These are phyloP conservation scores for Psylliodes chrysocephalus DNA, from an alignment of 2,888 invertebrate species.

Conservation along the genomic window DNA sequence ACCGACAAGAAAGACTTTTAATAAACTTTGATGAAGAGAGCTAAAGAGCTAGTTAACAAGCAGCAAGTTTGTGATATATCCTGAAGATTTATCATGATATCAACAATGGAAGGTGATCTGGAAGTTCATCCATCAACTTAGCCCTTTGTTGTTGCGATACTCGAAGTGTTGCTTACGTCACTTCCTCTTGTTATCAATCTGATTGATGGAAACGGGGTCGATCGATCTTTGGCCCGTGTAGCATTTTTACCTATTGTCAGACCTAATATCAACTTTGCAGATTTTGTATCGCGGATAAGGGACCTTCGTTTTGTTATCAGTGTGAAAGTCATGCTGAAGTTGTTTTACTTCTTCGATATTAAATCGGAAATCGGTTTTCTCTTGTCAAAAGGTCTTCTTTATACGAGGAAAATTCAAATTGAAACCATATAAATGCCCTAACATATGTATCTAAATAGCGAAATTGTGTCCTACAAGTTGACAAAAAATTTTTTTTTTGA, in stretches of 20 bases:
- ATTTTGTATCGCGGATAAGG: background rate
- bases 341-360: too few relatives aligned
- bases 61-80: constrained; percentile 30
- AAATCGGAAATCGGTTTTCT: too few relatives aligned
- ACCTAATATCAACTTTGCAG: background rate
- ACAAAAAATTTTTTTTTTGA: too few relatives aligned
- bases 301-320: background rate
- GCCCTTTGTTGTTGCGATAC: constrained; percentile 44
- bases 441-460: too few relatives aligned
- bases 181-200: constrained; percentile 56
- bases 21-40: background rate
- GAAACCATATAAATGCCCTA: too few relatives aligned
- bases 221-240: constrained; percentile 36
- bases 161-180: constrained; percentile 53
- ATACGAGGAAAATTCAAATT: too few relatives aligned
- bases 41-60: constrained; percentile 17
- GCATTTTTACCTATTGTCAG: background rate
- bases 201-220: constrained; percentile 50
- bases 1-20: background rate
- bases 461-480: too few relatives aligned
- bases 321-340: too few relatives aligned
- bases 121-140: constrained; percentile 45
- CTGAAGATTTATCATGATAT: constrained; percentile 45
- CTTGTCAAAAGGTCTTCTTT: too few relatives aligned
- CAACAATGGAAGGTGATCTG: constrained; percentile 45